Percentiles rank a stretch among this genome's conserved stretches.
phyloP scores from a whole-genome alignment of 2,797 vertebrate species.

The Phoebastria nigripes region DNA sequence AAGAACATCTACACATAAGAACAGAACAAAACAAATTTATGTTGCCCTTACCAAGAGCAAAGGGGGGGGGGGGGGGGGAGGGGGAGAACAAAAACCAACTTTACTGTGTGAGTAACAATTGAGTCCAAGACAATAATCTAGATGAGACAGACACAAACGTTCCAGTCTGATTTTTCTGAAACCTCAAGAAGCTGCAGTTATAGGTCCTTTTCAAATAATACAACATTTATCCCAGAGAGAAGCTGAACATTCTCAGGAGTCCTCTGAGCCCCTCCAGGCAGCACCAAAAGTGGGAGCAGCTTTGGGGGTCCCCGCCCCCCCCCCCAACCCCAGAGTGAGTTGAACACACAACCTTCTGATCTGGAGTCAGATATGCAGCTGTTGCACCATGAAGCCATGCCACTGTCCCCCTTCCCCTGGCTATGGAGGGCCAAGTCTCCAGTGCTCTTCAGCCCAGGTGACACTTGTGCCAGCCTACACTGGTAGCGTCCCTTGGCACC shows the following conservation, averaged over 20 bases:
- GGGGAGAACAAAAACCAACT: not conserved
- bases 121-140: not conserved
- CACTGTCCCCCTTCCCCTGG: not conserved
- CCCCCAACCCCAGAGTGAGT: not conserved
- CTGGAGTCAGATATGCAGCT: not conserved
- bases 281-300: not conserved
- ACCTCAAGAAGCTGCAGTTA: not conserved
- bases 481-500: not conserved
- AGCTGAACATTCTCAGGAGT: not conserved
- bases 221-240: not conserved
- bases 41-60: not conserved
- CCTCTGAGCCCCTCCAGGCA: not conserved
- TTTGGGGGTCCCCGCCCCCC: rapidly evolving
- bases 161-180: not conserved
- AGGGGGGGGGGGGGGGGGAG: not conserved
- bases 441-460: not conserved
- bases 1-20: not conserved
- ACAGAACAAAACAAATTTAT: not conserved
- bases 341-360: not conserved
- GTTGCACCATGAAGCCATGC: not conserved
- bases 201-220: not conserved
- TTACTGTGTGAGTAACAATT: not conserved
- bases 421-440: not conserved
- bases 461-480: not conserved
- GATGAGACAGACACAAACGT: not conserved